These are phyloP conservation scores for Neria commutata DNA, from an alignment of 2,888 invertebrate genomes.

Conservation along the genomic window DNA sequence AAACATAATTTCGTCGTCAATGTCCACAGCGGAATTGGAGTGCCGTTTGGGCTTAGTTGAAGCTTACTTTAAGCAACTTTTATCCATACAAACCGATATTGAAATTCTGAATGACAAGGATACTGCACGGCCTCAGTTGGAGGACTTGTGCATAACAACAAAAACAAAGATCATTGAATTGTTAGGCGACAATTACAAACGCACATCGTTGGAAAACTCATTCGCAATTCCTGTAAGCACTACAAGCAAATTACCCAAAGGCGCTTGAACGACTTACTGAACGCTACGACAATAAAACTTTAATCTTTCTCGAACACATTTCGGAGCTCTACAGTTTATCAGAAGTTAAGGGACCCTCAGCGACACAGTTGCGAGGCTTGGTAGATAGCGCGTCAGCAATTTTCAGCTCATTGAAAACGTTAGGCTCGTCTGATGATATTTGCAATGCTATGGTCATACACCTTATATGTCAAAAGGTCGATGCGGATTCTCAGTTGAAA, in stretches of 20 bases:
- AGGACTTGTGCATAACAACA: slow-evolving; percentile 9
- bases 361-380: slow-evolving; percentile 4
- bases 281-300: slow-evolving; percentile 11
- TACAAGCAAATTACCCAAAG: slow-evolving; percentile 11
- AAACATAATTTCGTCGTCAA: no score
- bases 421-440: slow-evolving; percentile 19
- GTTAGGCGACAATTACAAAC: not conserved
- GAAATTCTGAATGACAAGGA: no score
- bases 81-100: not conserved
- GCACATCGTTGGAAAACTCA: not conserved
- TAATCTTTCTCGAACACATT: slow-evolving; percentile 22
- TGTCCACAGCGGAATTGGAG: no score
- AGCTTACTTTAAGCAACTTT: not conserved
- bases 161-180: slow-evolving; percentile 7
- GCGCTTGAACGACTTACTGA: slow-evolving; percentile 8
- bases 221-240: not conserved
- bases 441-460: slow-evolving; percentile 12
- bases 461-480: slow-evolving; percentile 13
- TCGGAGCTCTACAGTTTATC: slow-evolving; percentile 14
- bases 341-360: not conserved
- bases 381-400: slow-evolving; percentile 7
- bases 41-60: no score
- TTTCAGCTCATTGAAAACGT: slow-evolving; percentile 2
- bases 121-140: slow-evolving; percentile 1
- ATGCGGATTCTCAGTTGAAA: not conserved